A percentile compares a stretch with the other conserved stretches of the same genome.
These are phyloP conservation scores for Tretioscincus oriximinensis DNA, from an alignment of 2,113 vertebrate species.

Conservation along the genomic window DNA sequence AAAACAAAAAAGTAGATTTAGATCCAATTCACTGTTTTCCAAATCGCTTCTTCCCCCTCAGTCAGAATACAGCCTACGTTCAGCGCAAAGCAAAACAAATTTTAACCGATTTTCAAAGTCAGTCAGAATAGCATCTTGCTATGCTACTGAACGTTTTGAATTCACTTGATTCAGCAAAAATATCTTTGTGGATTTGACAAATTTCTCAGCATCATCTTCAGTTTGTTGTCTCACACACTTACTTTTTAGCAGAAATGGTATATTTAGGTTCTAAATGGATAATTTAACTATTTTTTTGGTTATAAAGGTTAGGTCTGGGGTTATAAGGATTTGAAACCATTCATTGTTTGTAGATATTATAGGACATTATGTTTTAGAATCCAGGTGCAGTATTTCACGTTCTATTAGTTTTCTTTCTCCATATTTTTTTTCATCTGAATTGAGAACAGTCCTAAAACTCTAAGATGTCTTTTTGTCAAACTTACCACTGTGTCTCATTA, in stretches of 20 bases:
- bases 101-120: too few relatives aligned
- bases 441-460: background rate
- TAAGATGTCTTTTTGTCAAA: background rate
- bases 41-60: too few relatives aligned
- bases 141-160: background rate
- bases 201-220: background rate
- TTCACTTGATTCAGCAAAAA: background rate
- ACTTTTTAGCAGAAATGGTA: background rate
- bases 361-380: background rate
- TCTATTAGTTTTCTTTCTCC: background rate
- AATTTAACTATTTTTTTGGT: background rate
- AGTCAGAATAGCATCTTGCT: too few relatives aligned
- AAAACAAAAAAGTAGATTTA: too few relatives aligned
- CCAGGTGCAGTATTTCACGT: background rate
- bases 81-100: too few relatives aligned
- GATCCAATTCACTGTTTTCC: too few relatives aligned
- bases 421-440: background rate
- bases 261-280: background rate
- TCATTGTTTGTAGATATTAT: too few relatives aligned
- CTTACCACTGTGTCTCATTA: background rate
- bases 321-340: too few relatives aligned
- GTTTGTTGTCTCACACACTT: background rate
- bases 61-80: too few relatives aligned
- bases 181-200: background rate
- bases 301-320: too few relatives aligned